Conservation (phyloP, 1,140 invertebrate genomes). For the Phenacoccus solenopsis region DNA sequence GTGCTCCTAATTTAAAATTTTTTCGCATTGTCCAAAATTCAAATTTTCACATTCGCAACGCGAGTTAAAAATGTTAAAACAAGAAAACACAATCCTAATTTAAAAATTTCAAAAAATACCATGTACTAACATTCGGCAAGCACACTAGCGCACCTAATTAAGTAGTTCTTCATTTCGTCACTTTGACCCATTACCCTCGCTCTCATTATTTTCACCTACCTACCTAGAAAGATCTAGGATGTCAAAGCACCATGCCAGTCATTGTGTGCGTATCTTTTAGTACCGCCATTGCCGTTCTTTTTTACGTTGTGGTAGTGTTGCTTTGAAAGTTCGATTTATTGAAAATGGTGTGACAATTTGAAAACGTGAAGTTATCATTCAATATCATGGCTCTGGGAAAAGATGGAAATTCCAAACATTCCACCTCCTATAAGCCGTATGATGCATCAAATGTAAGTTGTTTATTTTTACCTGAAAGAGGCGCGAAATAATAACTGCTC, state of each 20-base stretch:
- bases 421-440: neutral
- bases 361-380: neutral
- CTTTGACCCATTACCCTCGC: neutral
- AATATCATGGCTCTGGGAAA: neutral
- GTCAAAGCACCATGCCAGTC: neutral
- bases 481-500: constrained; percentile 6
- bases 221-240: too few relatives aligned
- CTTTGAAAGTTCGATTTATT: neutral
- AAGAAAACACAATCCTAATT: neutral
- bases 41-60: too few relatives aligned
- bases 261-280: neutral
- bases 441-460: constrained; percentile 8
- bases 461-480: neutral
- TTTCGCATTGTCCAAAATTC: too few relatives aligned
- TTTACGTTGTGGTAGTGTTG: constrained; percentile 13
- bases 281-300: constrained; percentile 15
- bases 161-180: neutral
- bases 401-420: neutral
- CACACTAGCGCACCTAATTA: too few relatives aligned
- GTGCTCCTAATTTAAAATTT: too few relatives aligned
- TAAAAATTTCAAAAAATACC: neutral
- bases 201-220: too few relatives aligned
- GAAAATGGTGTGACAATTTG: neutral
- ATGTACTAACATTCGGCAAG: too few relatives aligned
- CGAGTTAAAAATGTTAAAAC: too few relatives aligned